Conservation (phyloP, 2,113 vertebrate species). For the Indicator maculatus region DNA sequence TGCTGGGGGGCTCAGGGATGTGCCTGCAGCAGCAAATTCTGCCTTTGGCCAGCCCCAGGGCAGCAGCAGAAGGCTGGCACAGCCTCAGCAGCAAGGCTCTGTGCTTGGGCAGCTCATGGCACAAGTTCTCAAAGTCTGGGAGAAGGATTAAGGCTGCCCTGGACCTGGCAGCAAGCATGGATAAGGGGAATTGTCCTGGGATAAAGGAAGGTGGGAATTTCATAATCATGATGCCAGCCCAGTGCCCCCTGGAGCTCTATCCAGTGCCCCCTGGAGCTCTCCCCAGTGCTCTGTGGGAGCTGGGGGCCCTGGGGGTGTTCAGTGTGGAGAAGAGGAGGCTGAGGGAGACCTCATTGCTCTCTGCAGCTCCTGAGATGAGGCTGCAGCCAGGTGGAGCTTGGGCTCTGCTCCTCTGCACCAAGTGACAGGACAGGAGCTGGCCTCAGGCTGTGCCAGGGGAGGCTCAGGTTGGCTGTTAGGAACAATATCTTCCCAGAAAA, state of each 20-base stretch:
- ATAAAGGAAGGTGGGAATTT: slow-evolving; percentile 43
- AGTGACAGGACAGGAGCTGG: too few relatives aligned
- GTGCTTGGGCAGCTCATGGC: not conserved
- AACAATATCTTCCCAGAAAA: too few relatives aligned
- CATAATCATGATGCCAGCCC: slow-evolving; percentile 20
- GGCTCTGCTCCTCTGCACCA: too few relatives aligned
- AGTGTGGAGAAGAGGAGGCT: too few relatives aligned
- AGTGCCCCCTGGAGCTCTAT: not conserved
- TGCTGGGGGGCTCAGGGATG: not conserved
- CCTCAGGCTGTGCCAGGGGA: too few relatives aligned
- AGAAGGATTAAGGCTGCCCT: not conserved
- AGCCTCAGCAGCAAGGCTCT: not conserved
- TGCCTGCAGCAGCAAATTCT: not conserved
- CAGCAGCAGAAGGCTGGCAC: not conserved
- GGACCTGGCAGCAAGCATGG: not conserved
- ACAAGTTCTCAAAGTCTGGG: not conserved
- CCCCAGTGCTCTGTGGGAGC: too few relatives aligned
- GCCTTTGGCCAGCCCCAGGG: not conserved
- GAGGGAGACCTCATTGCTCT: too few relatives aligned
- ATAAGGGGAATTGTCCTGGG: slow-evolving; percentile 1
- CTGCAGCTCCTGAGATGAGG: too few relatives aligned
- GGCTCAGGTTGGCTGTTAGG: too few relatives aligned
- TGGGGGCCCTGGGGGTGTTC: too few relatives aligned
- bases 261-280: too few relatives aligned
- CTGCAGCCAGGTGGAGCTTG: too few relatives aligned